Percentiles rank a stretch among this genome's conserved stretches.
phyloP scores from a whole-genome alignment of 2,797 vertebrate genomes.

The Paedocypris micromegethes region DNA sequence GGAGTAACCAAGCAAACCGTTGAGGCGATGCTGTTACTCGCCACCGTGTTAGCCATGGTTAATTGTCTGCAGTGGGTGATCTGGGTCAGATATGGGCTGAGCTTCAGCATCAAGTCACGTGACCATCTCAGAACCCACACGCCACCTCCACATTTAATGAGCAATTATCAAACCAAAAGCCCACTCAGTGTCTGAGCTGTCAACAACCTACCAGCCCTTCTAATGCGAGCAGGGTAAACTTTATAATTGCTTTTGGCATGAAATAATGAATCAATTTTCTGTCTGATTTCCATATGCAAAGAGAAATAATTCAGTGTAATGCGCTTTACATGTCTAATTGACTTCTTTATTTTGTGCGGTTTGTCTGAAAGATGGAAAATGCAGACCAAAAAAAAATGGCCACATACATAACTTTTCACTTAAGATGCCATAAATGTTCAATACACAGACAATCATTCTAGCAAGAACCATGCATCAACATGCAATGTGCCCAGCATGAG shows the following conservation, averaged over 20 bases:
- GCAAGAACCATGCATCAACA: constrained; percentile 13
- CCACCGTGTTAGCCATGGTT: constrained; percentile 17
- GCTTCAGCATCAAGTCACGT: constrained; percentile 22
- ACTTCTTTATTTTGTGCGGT: constrained; percentile 36
- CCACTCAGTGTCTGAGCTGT: constrained; percentile 47
- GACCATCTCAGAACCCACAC: constrained; percentile 33
- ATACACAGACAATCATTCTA: not conserved
- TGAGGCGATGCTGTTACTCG: constrained; percentile 5
- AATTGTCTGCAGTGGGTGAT: constrained; percentile 13
- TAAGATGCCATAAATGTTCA: constrained; percentile 6
- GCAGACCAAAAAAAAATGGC: constrained; percentile 5
- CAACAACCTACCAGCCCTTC: constrained; percentile 51
- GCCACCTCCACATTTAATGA: constrained; percentile 51
- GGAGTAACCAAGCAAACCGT: constrained; percentile 3
- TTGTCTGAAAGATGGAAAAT: constrained; percentile 1
- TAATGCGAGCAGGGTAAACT: constrained; percentile 53
- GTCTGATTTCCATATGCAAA: constrained; percentile 45
- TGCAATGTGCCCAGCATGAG: constrained; percentile 15
- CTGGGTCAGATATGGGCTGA: constrained; percentile 1
- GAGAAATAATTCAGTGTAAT: constrained; percentile 37
- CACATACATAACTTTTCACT: not conserved
- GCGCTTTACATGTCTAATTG: constrained; percentile 41
- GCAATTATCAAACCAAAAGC: constrained; percentile 53
- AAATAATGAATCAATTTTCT: constrained; percentile 52
- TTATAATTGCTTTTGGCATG: constrained; percentile 52